A percentile compares a stretch with the other conserved stretches of the same genome.
phyloP scores from a whole-genome alignment of 2,797 vertebrate species.

The Hypotaenidia philippensis region DNA sequence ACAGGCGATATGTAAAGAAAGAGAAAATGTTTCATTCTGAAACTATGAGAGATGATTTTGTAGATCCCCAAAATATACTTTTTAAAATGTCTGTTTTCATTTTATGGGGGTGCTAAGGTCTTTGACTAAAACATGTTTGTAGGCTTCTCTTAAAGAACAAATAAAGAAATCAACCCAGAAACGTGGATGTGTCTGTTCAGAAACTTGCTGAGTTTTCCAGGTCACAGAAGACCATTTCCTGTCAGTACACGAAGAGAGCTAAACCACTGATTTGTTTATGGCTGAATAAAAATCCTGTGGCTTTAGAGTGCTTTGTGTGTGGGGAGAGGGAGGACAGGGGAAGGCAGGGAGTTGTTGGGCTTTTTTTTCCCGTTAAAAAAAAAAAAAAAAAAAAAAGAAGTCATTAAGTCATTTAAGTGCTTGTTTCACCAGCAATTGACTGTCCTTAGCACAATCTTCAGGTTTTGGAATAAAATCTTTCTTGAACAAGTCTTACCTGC shows the following conservation, averaged over 20 bases:
- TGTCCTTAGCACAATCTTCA: background rate
- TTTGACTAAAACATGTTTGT: fast-evolving
- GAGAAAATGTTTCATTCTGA: background rate
- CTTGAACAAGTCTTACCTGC: background rate
- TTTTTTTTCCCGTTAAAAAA: background rate
- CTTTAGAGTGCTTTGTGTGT: slow-evolving; percentile 2
- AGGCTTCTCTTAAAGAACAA: background rate
- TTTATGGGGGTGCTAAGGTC: background rate
- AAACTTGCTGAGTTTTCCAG: slow-evolving; percentile 57
- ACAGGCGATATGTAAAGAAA: background rate
- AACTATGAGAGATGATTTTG: background rate
- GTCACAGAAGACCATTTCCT: slow-evolving; percentile 47
- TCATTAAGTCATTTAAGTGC: background rate
- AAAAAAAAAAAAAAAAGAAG: background rate
- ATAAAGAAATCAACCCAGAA: background rate
- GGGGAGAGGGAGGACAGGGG: background rate
- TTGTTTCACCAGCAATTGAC: background rate
- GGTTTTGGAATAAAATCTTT: background rate
- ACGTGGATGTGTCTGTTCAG: background rate
- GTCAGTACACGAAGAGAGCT: background rate
- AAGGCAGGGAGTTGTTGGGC: background rate
- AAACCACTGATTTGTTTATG: slow-evolving; percentile 44
- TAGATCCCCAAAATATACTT: background rate
- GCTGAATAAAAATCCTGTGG: slow-evolving; percentile 46
- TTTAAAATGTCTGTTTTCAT: background rate